Conservation (phyloP, 2,113 vertebrate genomes). For the Prunella fulvescens region DNA sequence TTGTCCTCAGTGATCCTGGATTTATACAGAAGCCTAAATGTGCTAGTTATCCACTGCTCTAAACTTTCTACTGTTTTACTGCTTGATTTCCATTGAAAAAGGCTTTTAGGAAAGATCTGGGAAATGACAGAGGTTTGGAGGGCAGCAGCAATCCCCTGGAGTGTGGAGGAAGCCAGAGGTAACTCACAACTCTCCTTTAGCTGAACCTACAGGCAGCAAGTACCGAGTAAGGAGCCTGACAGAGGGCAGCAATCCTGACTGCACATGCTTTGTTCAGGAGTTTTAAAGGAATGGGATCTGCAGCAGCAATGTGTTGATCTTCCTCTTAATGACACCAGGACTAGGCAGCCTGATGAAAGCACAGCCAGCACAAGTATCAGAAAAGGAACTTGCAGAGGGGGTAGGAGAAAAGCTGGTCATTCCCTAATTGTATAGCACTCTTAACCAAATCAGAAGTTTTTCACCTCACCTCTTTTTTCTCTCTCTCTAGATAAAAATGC, state of each 20-base stretch:
- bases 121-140: background rate
- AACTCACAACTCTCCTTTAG: background rate
- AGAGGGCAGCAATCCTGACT: background rate
- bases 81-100: background rate
- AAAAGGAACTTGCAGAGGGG: background rate
- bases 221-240: fast-evolving
- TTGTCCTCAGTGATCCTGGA: background rate
- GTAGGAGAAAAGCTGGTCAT: background rate
- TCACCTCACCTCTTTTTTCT: background rate
- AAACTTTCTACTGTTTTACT: background rate
- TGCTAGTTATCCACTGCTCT: background rate
- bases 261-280: background rate
- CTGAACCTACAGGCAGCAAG: background rate
- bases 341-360: background rate
- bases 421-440: background rate
- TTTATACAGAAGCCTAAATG: background rate
- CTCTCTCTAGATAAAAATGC: background rate
- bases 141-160: background rate
- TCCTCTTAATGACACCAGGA: background rate
- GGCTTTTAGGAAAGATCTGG: background rate
- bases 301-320: background rate
- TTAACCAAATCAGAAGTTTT: background rate
- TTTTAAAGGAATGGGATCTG: background rate
- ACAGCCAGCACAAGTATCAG: background rate
- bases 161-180: background rate